Conservation (phyloP, 2,888 invertebrate species). For the Phengaris arion region DNA sequence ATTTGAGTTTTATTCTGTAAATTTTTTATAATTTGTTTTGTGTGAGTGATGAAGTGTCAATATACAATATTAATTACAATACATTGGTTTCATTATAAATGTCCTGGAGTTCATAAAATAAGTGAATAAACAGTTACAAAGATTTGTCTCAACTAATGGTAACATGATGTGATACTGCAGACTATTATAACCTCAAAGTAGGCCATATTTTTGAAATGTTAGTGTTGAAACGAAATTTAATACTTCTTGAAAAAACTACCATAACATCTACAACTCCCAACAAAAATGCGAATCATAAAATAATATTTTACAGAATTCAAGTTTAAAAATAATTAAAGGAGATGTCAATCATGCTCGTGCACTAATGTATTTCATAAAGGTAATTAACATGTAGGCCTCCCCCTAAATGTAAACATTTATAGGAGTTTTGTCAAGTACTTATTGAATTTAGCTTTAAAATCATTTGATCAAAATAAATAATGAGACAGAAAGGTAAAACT, state of each 20-base stretch:
- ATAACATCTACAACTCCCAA: background rate
- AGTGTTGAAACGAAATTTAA: background rate
- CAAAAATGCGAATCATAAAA: background rate
- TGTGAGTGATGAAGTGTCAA: conserved; percentile 76
- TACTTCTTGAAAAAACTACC: background rate
- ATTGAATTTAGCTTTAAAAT: background rate
- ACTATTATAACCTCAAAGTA: background rate
- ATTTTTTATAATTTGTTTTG: conserved; percentile 74
- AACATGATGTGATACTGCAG: no score
- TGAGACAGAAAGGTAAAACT: background rate
- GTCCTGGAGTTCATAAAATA: background rate
- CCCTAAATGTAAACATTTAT: background rate
- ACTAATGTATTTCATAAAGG: background rate
- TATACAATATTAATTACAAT: conserved; percentile 72
- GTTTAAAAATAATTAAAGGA: background rate
- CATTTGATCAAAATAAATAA: background rate
- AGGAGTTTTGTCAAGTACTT: background rate
- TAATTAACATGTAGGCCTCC: background rate
- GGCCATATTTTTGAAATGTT: background rate
- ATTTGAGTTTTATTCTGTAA: conserved; percentile 69
- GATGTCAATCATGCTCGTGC: background rate
- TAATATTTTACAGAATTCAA: background rate
- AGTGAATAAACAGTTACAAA: background rate
- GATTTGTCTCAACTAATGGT: background rate
- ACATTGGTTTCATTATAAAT: conserved; percentile 54